These are phyloP conservation scores for Turritopsis rubra DNA, from an alignment of 30 jellyfish, hydroid and myxozoan genomes.

Conservation along the genomic window DNA sequence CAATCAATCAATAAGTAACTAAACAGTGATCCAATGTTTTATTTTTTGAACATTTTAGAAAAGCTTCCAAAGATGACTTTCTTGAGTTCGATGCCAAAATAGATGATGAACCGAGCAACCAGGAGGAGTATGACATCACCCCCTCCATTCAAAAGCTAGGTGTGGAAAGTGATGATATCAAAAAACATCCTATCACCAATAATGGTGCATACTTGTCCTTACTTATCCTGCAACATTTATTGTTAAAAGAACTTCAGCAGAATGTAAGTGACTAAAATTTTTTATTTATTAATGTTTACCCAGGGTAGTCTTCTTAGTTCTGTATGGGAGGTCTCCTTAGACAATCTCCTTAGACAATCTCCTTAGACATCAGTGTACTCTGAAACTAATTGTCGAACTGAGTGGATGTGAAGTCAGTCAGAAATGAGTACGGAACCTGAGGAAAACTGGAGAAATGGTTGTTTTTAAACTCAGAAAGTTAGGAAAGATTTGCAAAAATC, in stretches of 20 bases:
- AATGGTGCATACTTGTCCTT: conserved; percentile 65
- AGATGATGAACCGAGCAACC: conserved; percentile 44
- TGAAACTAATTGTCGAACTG: too few relatives aligned
- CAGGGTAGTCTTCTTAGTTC: not conserved
- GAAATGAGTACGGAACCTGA: too few relatives aligned
- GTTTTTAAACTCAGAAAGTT: too few relatives aligned
- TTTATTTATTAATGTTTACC: too few relatives aligned
- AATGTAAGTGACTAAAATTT: conserved; percentile 44
- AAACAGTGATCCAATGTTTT: conserved; percentile 16
- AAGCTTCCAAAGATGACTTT: conserved; percentile 33
- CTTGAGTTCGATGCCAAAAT: conserved; percentile 52
- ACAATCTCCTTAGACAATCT: too few relatives aligned
- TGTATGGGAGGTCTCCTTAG: not conserved
- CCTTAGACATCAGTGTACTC: too few relatives aligned
- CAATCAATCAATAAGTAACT: too few relatives aligned
- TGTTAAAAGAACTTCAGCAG: conserved; percentile 59
- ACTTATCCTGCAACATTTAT: conserved; percentile 52
- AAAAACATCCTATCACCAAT: conserved; percentile 49
- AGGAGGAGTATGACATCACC: conserved; percentile 48
- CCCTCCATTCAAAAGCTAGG: conserved; percentile 74
- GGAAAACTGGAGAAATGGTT: too few relatives aligned
- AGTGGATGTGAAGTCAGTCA: too few relatives aligned
- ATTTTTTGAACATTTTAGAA: not conserved
- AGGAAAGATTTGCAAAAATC: too few relatives aligned
- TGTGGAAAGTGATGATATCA: conserved; percentile 49